These are phyloP conservation scores for Scrobipalpa costella DNA, from an alignment of 2,888 invertebrate species.

Conservation along the genomic window DNA sequence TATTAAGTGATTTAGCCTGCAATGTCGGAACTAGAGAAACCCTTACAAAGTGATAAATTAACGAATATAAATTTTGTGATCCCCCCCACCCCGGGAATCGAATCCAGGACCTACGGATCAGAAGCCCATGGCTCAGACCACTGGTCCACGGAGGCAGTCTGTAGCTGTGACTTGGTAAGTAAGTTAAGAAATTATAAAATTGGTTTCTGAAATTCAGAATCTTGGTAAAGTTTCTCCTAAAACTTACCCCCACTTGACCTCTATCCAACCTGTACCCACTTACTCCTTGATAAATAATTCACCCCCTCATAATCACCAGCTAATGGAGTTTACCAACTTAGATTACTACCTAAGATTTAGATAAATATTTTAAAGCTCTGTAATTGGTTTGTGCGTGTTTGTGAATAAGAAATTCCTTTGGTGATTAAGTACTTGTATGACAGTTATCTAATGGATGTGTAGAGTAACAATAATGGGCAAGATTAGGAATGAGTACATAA, in stretches of 20 bases:
- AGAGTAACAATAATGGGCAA: too few relatives aligned
- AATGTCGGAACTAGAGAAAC: too few relatives aligned
- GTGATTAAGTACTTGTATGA: neutral
- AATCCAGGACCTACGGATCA: too few relatives aligned
- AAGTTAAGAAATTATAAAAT: neutral
- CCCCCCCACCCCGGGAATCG: too few relatives aligned
- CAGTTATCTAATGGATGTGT: neutral
- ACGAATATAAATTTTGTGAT: too few relatives aligned
- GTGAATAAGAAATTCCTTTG: slow-evolving; percentile 55
- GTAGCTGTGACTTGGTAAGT: neutral
- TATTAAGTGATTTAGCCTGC: too few relatives aligned
- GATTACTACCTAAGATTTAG: slow-evolving; percentile 37
- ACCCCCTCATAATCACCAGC: slow-evolving; percentile 27
- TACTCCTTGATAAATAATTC: slow-evolving; percentile 27
- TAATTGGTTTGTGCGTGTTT: slow-evolving; percentile 61
- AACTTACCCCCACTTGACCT: slow-evolving; percentile 9
- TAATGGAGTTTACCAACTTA: slow-evolving; percentile 44
- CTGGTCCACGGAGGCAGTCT: too few relatives aligned
- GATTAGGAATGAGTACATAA: too few relatives aligned
- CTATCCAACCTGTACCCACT: slow-evolving; percentile 15
- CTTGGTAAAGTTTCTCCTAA: neutral
- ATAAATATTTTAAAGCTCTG: slow-evolving; percentile 53
- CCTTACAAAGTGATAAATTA: too few relatives aligned
- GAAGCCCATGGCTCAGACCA: too few relatives aligned
- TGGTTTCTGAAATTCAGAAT: neutral